Evolutionary conservation across 2,888 invertebrate species (phyloP).

Genomic region (Philhelius pedissequus): DNA sequence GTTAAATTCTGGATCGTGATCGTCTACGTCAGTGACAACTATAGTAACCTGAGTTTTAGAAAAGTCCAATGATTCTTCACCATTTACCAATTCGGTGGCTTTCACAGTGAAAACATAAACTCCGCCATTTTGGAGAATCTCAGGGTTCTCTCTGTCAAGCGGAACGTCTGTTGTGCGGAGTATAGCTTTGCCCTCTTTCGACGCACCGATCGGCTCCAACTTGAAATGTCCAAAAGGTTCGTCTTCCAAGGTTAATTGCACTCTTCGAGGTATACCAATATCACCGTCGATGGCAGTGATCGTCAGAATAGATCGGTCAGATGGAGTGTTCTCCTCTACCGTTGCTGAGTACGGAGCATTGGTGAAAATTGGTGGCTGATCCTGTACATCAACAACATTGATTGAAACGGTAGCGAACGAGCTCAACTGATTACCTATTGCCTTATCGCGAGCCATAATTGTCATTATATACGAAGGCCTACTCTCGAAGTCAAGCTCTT

Average conservation of each 20-base stretch:
- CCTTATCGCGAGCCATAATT: constrained; percentile 84
- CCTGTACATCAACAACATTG: constrained; percentile 88
- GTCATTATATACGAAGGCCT: constrained; percentile 86
- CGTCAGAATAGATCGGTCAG: constrained; percentile 84
- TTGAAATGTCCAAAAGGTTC: constrained; percentile 86
- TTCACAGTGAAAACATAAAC: constrained; percentile 86
- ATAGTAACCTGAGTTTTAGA: constrained; percentile 86
- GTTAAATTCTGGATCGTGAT: constrained; percentile 87
- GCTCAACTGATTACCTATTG: constrained; percentile 82
- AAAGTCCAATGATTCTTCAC: constrained; percentile 85
- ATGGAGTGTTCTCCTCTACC: constrained; percentile 86
- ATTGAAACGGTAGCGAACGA: constrained; percentile 87
- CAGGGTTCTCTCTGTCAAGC: constrained; percentile 87
- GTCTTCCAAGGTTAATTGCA: constrained; percentile 85
- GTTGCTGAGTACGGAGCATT: constrained; percentile 90
- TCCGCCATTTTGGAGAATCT: constrained; percentile 87
- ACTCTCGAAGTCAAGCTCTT: constrained; percentile 87
- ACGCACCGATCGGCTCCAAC: constrained; percentile 80
- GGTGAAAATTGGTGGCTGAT: constrained; percentile 89
- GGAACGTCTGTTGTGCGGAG: constrained; percentile 83
- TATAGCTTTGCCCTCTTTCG: constrained; percentile 81
- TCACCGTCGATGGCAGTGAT: constrained; percentile 91
- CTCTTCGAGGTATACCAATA: constrained; percentile 85
- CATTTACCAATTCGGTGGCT: constrained; percentile 87
- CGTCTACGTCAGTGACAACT: constrained; percentile 89